A percentile compares a stretch with the other conserved stretches of the same genome.
Conservation (phyloP, 2,888 invertebrate species). For the Rhingia campestris region DNA sequence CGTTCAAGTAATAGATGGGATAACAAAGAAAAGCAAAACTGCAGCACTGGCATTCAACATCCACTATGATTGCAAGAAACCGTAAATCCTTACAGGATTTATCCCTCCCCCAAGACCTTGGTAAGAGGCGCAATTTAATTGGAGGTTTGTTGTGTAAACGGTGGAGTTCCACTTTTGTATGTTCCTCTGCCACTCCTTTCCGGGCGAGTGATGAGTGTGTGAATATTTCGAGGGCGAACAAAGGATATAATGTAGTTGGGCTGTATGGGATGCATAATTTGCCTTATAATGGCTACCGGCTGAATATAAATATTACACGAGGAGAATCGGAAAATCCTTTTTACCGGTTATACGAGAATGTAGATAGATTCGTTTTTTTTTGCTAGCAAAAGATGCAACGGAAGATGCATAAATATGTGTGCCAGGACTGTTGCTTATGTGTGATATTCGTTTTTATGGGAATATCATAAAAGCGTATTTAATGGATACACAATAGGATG, state of each 20-base stretch:
- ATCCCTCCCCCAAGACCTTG: conserved; percentile 19
- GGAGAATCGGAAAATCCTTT: conserved; percentile 13
- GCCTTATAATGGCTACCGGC: conserved; percentile 59
- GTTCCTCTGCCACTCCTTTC: not conserved
- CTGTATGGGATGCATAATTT: conserved; percentile 49
- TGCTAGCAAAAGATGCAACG: conserved; percentile 7
- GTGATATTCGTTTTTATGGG: conserved; percentile 52
- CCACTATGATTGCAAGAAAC: conserved; percentile 45
- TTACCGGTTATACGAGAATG: conserved; percentile 12
- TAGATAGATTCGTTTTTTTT: not conserved
- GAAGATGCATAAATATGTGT: conserved; percentile 48
- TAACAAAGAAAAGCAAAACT: conserved; percentile 37
- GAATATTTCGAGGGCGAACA: conserved; percentile 49
- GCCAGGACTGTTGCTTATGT: conserved; percentile 47
- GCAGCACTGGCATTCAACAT: conserved; percentile 11
- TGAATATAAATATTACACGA: conserved; percentile 15
- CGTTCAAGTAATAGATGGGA: conserved; percentile 64
- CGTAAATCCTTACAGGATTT: conserved; percentile 65
- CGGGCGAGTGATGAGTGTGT: conserved; percentile 54
- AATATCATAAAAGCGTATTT: conserved; percentile 57
- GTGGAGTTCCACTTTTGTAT: conserved; percentile 20
- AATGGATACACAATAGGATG: conserved; percentile 44
- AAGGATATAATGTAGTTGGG: conserved; percentile 15
- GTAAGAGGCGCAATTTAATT: conserved; percentile 59
- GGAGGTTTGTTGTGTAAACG: conserved; percentile 49